phyloP scores from a whole-genome alignment of 1,140 invertebrate genomes.

The Drosophila erecta region DNA sequence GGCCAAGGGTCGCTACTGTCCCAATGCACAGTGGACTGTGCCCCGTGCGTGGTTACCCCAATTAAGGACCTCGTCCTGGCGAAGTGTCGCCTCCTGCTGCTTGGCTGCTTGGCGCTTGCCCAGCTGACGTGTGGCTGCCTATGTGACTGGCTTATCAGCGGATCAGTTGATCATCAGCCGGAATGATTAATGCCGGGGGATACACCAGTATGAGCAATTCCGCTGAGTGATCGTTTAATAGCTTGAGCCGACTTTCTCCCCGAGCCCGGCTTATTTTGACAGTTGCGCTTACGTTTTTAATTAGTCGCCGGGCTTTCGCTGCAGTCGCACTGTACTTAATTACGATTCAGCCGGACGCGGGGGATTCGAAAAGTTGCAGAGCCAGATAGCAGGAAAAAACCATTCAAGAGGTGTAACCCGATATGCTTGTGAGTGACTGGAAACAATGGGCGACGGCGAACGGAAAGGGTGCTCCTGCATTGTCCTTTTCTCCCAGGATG shows the following conservation, averaged over 20 bases:
- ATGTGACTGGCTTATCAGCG: constrained; percentile 66
- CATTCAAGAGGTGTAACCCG: constrained; percentile 67
- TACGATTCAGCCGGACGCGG: constrained; percentile 30
- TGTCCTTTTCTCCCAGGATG: constrained; percentile 58
- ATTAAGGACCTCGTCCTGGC: constrained; percentile 45
- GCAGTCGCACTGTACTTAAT: constrained; percentile 33
- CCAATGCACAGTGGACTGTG: not conserved
- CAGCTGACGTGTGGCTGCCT: constrained; percentile 78
- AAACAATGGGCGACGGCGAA: constrained; percentile 48
- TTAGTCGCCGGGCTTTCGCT: constrained; percentile 54
- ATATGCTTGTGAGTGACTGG: constrained; percentile 75
- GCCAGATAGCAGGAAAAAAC: constrained; percentile 38
- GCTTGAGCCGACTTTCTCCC: constrained; percentile 49
- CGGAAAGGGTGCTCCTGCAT: constrained; percentile 67
- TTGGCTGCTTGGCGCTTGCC: constrained; percentile 77
- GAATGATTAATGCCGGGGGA: constrained; percentile 60
- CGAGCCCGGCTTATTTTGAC: constrained; percentile 49
- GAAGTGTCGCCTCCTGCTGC: constrained; percentile 77
- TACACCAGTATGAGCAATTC: constrained; percentile 36
- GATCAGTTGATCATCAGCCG: constrained; percentile 60
- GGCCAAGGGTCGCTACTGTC: constrained; percentile 28
- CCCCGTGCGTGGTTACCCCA: constrained; percentile 46
- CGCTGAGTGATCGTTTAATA: constrained; percentile 74
- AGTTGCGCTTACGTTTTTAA: constrained; percentile 64
- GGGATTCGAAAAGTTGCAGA: constrained; percentile 10